Percentiles rank a stretch among this genome's conserved stretches.
phyloP scores from a whole-genome alignment of 2,113 vertebrate genomes.

The Oreochromis spilurus region DNA sequence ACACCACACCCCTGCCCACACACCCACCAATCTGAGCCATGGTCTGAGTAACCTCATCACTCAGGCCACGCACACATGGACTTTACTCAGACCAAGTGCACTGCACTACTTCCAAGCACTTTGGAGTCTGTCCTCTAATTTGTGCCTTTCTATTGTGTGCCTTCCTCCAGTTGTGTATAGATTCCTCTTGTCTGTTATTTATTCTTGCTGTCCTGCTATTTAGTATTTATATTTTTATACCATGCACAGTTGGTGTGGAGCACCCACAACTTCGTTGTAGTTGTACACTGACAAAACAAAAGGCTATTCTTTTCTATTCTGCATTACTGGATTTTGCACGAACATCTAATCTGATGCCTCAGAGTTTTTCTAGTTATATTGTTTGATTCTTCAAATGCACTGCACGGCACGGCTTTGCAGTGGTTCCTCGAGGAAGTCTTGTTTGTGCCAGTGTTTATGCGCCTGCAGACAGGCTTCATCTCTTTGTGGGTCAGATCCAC shows the following conservation, averaged over 20 bases:
- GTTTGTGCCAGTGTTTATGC: not conserved
- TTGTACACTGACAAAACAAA: not conserved
- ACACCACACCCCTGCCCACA: too few species aligned
- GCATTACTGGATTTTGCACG: not conserved
- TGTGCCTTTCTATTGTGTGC: too few species aligned
- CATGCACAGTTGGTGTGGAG: rapidly evolving
- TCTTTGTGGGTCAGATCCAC: not conserved
- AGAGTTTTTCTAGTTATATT: not conserved
- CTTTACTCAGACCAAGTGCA: too few species aligned
- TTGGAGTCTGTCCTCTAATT: too few species aligned
- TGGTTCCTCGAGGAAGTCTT: conserved; percentile 6
- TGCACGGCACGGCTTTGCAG: not conserved
- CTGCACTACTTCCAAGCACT: too few species aligned
- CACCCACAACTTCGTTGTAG: not conserved
- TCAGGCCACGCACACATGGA: too few species aligned
- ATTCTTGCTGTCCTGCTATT: too few species aligned
- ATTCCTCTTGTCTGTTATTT: too few species aligned
- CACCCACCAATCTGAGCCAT: too few species aligned
- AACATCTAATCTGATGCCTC: not conserved
- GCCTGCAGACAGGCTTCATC: not conserved
- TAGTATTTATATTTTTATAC: too few species aligned
- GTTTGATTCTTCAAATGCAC: not conserved
- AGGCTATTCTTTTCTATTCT: not conserved
- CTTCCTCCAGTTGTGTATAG: too few species aligned
- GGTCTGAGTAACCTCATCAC: too few species aligned